These are phyloP conservation scores for Dicrostonyx torquatus DNA, from an alignment of 2,797 vertebrate species.

Conservation along the genomic window DNA sequence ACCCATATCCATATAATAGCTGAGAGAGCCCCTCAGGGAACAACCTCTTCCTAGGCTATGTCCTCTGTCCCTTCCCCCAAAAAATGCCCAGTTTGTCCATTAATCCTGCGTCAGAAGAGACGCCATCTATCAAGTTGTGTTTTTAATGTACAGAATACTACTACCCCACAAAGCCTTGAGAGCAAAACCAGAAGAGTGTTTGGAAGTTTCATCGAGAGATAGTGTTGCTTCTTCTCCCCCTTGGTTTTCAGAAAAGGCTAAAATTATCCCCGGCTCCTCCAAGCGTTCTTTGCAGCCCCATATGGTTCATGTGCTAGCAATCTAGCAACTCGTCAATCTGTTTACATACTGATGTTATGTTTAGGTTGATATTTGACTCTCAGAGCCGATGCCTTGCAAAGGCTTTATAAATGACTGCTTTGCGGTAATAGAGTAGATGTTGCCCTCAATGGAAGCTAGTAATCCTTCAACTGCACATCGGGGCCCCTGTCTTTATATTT, in stretches of 20 bases:
- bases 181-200: conserved; percentile 55
- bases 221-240: background rate
- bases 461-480: conserved; percentile 60
- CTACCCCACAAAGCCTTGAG: background rate
- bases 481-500: conserved; percentile 61
- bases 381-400: conserved; percentile 54
- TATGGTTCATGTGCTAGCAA: conserved; percentile 61
- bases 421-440: conserved; percentile 58
- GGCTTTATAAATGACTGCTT: conserved; percentile 57
- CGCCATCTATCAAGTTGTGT: background rate
- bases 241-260: conserved; percentile 55
- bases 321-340: conserved; percentile 58
- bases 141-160: conserved; percentile 49
- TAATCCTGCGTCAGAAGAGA: background rate
- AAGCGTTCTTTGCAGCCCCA: conserved; percentile 60
- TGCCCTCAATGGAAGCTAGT: conserved; percentile 60
- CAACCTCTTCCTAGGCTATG: background rate
- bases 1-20: background rate
- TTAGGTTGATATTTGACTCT: conserved; percentile 72
- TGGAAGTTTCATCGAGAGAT: conserved; percentile 17
- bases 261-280: conserved; percentile 64
- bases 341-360: conserved; percentile 74
- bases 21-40: background rate
- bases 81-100: background rate
- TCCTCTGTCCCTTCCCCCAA: background rate